Conservation (phyloP, 2,888 invertebrate species). For the Thera obeliscata region DNA sequence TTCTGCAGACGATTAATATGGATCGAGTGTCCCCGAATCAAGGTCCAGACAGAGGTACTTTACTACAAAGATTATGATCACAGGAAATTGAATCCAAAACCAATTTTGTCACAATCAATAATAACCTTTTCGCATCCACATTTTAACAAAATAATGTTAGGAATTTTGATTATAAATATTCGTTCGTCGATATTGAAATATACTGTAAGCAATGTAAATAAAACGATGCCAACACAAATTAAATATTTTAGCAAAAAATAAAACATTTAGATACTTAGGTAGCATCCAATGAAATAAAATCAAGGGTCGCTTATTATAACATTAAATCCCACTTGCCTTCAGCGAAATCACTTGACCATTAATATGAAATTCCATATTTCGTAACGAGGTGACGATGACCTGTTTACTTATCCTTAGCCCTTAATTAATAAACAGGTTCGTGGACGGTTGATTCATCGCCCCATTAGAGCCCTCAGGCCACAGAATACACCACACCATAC, state of each 20-base stretch:
- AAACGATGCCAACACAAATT: too few species aligned
- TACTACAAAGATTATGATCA: neutral
- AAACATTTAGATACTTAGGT: neutral
- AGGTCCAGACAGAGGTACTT: neutral
- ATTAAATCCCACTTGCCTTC: neutral
- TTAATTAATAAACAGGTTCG: conserved; percentile 30
- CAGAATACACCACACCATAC: conserved; percentile 2
- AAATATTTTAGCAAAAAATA: too few species aligned
- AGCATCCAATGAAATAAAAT: neutral
- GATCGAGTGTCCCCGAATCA: neutral
- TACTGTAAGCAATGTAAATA: too few species aligned
- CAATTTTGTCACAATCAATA: neutral
- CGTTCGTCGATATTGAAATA: too few species aligned
- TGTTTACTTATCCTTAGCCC: conserved; percentile 20
- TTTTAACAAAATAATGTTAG: too few species aligned
- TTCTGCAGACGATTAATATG: neutral
- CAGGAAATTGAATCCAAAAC: neutral
- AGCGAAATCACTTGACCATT: conserved; percentile 4
- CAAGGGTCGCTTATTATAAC: neutral
- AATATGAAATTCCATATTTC: conserved; percentile 13
- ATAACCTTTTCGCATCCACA: neutral
- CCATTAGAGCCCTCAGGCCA: conserved; percentile 11
- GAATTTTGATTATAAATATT: too few species aligned
- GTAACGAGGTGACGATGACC: conserved; percentile 29
- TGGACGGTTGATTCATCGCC: conserved; percentile 24